These are phyloP conservation scores for Oscheius sp. DNA, from an alignment of 2,888 invertebrate genomes.

Conservation along the genomic window DNA sequence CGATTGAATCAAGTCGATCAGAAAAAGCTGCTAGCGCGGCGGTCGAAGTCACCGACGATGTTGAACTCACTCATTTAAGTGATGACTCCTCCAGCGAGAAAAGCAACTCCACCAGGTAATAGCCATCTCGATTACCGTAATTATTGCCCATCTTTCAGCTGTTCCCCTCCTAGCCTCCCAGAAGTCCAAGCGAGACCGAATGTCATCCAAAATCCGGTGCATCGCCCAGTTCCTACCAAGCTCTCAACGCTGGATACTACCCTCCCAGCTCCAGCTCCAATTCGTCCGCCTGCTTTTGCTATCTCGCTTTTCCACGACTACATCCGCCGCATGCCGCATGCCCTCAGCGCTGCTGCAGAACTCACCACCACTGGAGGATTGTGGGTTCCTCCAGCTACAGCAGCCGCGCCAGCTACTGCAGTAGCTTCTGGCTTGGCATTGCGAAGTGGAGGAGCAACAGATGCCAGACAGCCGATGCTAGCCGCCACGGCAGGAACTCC, in stretches of 20 bases:
- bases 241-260: constrained; percentile 29
- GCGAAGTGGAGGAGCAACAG: constrained; percentile 48
- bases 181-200: constrained; percentile 52
- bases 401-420: constrained; percentile 70
- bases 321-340: constrained; percentile 30
- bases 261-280: constrained; percentile 30
- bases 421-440: constrained; percentile 14
- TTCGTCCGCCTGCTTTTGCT: constrained; percentile 33
- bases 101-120: constrained; percentile 30
- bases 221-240: constrained; percentile 60
- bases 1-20: constrained; percentile 74
- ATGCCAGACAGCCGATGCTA: constrained; percentile 72
- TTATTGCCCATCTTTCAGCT: constrained; percentile 25
- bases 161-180: constrained; percentile 28
- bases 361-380: constrained; percentile 27
- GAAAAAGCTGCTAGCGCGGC: constrained; percentile 27
- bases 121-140: neutral
- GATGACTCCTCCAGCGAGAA: constrained; percentile 32
- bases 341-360: neutral
- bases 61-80: constrained; percentile 12
- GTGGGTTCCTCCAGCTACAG: constrained; percentile 49
- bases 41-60: neutral
- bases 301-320: constrained; percentile 45
- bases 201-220: constrained; percentile 64
- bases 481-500: constrained; percentile 59